Percentiles rank a stretch among this genome's conserved stretches.
Conservation (phyloP, 2,797 vertebrate genomes). For the Sebastes taczanowskii region DNA sequence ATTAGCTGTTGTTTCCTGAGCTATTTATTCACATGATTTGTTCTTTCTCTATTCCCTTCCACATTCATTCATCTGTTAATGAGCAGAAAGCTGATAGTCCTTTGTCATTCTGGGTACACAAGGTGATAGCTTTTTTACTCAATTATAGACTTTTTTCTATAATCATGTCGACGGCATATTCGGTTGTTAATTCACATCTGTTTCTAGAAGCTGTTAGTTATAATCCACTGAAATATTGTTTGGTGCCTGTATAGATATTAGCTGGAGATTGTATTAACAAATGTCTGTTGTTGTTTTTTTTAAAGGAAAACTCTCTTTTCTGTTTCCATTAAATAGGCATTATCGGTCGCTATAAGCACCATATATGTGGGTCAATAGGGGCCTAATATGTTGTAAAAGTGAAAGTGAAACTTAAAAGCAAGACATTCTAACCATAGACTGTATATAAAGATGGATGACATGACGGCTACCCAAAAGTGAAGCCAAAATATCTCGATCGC, state of each 20-base stretch:
- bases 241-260: not conserved
- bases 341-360: not conserved
- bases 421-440: not conserved
- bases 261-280: not conserved
- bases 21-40: slow-evolving; percentile 55
- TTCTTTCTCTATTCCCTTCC: slow-evolving; percentile 29
- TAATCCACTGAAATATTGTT: not conserved
- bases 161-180: not conserved
- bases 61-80: slow-evolving; percentile 47
- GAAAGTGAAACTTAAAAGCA: not conserved
- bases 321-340: not conserved
- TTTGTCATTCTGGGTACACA: slow-evolving; percentile 11
- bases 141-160: slow-evolving; percentile 9
- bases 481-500: not conserved
- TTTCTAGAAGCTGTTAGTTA: not conserved
- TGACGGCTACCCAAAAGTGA: not conserved
- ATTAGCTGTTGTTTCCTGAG: slow-evolving; percentile 54
- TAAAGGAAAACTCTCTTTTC: not conserved
- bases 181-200: slow-evolving; percentile 11
- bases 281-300: not conserved
- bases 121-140: slow-evolving; percentile 18
- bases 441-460: not conserved
- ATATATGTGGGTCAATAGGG: not conserved
- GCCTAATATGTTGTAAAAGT: not conserved
- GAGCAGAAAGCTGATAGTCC: slow-evolving; percentile 10